phyloP scores from a whole-genome alignment of 2,797 vertebrate genomes.

The Psittacula derbiana region DNA sequence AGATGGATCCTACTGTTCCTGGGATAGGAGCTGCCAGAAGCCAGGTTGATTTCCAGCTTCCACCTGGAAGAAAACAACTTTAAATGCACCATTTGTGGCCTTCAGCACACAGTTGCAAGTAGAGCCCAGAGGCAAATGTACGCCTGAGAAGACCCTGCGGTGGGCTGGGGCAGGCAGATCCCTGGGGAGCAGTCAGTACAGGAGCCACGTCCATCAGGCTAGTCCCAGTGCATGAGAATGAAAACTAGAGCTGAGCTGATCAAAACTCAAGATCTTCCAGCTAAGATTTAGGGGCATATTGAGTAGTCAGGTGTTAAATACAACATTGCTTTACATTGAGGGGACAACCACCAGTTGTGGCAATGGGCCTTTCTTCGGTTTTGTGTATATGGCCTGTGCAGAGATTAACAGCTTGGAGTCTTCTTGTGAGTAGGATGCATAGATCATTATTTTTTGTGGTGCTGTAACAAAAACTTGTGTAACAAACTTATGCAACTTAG shows the following conservation, averaged over 20 bases:
- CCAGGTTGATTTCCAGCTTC: background rate
- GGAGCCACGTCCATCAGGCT: background rate
- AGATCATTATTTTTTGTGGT: background rate
- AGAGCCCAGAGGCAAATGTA: background rate
- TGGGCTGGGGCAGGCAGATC: background rate
- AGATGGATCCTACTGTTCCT: background rate
- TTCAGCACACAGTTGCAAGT: background rate
- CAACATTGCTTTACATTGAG: background rate
- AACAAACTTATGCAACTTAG: background rate
- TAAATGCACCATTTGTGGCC: fast-evolving
- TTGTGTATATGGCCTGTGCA: too few relatives aligned
- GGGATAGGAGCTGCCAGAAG: fast-evolving
- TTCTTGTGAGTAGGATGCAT: background rate
- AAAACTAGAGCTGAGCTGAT: background rate
- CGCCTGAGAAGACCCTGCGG: background rate
- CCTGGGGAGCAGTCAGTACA: background rate
- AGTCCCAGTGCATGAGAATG: background rate
- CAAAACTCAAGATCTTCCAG: background rate
- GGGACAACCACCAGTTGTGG: background rate
- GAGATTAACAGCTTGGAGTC: background rate
- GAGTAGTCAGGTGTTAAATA: background rate
- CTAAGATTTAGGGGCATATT: background rate
- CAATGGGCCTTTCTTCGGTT: too few relatives aligned
- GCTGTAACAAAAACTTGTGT: background rate
- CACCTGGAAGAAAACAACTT: background rate